phyloP scores from a whole-genome alignment of 23 tunicate species.

The Ciona savignyi region DNA sequence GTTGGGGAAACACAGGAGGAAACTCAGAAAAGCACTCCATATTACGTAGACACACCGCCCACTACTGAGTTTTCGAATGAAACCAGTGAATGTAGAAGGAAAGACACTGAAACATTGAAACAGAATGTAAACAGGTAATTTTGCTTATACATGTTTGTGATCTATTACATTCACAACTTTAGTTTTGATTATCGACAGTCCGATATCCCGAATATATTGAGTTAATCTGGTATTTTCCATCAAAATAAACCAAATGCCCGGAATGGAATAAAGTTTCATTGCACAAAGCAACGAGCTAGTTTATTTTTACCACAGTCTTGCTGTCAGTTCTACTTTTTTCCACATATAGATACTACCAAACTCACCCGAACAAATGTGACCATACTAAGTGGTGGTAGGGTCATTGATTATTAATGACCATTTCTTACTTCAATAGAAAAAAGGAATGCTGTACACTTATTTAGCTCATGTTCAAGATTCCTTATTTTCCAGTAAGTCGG shows the following conservation, averaged over 20 bases:
- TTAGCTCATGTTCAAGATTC: too few relatives aligned
- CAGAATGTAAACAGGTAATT: neutral
- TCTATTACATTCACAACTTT: too few relatives aligned
- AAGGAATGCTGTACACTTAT: too few relatives aligned
- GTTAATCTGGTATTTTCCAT: too few relatives aligned
- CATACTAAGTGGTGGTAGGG: too few relatives aligned
- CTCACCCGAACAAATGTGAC: too few relatives aligned
- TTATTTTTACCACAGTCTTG: too few relatives aligned
- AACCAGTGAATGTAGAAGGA: neutral
- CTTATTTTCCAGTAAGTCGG: constrained; percentile 17
- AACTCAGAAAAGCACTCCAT: neutral
- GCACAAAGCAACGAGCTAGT: too few relatives aligned
- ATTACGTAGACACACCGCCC: constrained; percentile 48
- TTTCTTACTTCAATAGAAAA: too few relatives aligned
- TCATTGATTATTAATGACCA: too few relatives aligned
- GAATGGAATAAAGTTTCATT: too few relatives aligned
- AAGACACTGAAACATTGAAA: neutral
- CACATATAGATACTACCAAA: neutral
- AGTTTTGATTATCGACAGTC: neutral
- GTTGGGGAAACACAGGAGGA: constrained; percentile 38
- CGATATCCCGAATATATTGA: neutral
- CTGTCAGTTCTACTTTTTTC: neutral
- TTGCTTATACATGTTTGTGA: neutral
- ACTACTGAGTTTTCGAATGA: neutral
- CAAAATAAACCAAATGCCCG: too few relatives aligned